These are phyloP conservation scores for Nemopilema nomurai DNA, from an alignment of 30 jellyfish, hydroid and myxozoan species.

Conservation along the genomic window DNA sequence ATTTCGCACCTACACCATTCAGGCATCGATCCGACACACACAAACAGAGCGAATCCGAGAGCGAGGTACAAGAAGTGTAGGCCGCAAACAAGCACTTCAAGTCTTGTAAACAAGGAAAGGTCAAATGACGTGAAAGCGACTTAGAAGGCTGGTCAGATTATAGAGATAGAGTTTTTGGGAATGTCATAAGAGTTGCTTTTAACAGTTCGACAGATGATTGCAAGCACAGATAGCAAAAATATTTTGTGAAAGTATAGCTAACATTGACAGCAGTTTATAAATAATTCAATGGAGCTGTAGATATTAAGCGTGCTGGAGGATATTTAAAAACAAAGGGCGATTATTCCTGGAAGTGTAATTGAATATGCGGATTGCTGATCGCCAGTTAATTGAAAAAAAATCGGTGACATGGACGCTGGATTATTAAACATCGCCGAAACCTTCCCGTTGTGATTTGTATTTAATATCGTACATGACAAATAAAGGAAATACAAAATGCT, in stretches of 20 bases:
- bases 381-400: neutral
- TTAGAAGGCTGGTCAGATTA: conserved; percentile 22
- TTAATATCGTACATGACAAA: neutral
- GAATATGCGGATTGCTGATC: neutral
- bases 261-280: neutral
- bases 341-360: neutral
- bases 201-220: neutral
- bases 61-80: neutral
- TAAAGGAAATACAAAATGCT: neutral
- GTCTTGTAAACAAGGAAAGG: neutral
- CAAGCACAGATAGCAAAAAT: neutral
- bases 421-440: neutral
- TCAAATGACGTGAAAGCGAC: neutral
- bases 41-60: neutral
- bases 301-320: neutral
- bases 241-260: neutral
- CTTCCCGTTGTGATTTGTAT: neutral
- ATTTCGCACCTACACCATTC: conserved; percentile 30
- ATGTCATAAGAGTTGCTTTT: neutral
- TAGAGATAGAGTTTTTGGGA: conserved; percentile 3
- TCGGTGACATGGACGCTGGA: neutral
- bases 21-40: neutral
- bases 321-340: neutral
- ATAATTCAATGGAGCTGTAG: neutral
- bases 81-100: neutral